phyloP scores from a whole-genome alignment of 2,113 vertebrate genomes.

The Mobula hypostoma region DNA sequence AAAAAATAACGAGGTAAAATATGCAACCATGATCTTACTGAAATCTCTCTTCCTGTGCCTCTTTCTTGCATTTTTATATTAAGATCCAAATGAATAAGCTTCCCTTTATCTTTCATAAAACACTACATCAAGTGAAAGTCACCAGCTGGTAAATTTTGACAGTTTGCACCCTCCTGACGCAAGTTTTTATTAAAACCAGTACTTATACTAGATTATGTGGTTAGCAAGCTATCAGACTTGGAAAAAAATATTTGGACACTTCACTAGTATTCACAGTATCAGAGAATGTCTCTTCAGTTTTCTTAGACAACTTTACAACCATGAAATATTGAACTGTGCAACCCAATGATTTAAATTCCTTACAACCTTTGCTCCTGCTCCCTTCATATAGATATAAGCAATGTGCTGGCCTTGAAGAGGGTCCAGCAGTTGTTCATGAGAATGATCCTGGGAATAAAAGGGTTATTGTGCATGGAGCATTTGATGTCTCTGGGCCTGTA shows the following conservation, averaged over 20 bases:
- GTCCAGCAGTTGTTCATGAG: too few relatives aligned
- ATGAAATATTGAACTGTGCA: not conserved
- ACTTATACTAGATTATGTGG: slow-evolving; percentile 15
- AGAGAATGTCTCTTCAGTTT: not conserved
- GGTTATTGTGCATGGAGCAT: too few relatives aligned
- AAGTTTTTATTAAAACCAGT: not conserved
- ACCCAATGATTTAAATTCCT: not conserved
- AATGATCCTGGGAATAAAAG: too few relatives aligned
- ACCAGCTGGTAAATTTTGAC: not conserved
- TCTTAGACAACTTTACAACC: not conserved
- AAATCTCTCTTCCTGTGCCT: too few relatives aligned
- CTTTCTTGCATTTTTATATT: too few relatives aligned
- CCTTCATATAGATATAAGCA: not conserved
- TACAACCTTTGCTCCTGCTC: not conserved
- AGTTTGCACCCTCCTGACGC: not conserved
- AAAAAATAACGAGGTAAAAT: too few relatives aligned
- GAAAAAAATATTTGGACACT: not conserved
- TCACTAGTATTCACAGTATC: not conserved
- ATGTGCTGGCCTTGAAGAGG: too few relatives aligned
- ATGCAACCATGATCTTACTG: too few relatives aligned
- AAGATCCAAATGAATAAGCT: not conserved
- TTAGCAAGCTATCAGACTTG: not conserved
- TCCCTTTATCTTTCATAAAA: not conserved
- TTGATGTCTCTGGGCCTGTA: too few relatives aligned
- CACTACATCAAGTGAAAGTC: not conserved